These are phyloP conservation scores for Erannis defoliaria DNA, from an alignment of 2,888 invertebrate genomes.

Conservation along the genomic window DNA sequence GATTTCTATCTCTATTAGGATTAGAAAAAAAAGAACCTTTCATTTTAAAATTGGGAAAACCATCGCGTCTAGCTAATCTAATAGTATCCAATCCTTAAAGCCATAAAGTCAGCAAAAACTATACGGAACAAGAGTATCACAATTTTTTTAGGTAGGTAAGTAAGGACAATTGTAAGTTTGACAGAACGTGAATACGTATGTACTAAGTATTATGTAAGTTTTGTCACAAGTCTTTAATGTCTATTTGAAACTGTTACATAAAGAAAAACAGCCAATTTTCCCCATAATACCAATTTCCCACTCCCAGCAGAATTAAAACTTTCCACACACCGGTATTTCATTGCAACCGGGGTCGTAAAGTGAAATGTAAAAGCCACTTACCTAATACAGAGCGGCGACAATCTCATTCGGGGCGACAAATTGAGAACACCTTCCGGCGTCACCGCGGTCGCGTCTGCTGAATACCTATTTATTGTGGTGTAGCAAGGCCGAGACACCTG, in stretches of 20 bases:
- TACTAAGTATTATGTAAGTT: not conserved
- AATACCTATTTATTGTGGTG: constrained; percentile 81
- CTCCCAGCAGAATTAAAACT: constrained; percentile 37
- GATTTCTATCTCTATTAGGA: not conserved
- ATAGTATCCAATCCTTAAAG: too few species aligned
- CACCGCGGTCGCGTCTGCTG: constrained; percentile 68
- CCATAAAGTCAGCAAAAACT: too few species aligned
- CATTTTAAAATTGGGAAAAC: not conserved
- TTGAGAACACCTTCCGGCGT: constrained; percentile 81
- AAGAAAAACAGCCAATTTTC: not conserved
- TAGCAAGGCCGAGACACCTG: constrained; percentile 73
- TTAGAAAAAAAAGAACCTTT: not conserved
- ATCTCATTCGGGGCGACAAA: constrained; percentile 83
- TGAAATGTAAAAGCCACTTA: constrained; percentile 82
- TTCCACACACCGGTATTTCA: constrained; percentile 39
- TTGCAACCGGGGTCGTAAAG: constrained; percentile 55
- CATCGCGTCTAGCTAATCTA: not conserved
- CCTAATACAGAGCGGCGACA: constrained; percentile 81
- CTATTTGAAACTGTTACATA: not conserved
- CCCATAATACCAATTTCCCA: not conserved
- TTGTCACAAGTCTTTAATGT: not conserved
- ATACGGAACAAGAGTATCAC: not conserved
- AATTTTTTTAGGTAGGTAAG: not conserved
- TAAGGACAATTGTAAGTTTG: not conserved
- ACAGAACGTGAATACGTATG: not conserved